Base-by-base conservation (phyloP, 1,140 invertebrate genomes). In the Bombyx mori region DNA sequence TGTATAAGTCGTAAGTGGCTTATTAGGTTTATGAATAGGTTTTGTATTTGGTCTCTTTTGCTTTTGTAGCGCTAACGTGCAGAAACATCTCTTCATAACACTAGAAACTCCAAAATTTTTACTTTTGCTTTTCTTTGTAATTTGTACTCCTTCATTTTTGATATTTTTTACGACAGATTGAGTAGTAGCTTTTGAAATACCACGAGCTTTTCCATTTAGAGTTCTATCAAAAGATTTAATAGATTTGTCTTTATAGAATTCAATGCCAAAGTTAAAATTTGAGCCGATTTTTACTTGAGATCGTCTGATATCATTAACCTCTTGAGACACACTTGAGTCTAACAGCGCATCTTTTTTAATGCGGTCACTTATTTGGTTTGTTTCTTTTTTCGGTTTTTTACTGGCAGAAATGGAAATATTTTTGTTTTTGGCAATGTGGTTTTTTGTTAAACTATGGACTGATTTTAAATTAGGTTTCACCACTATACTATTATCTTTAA, bases 71-170 rank as follows among this genome's bases (percentile, higher is more conserved):
- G 52, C 73, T 42, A 75, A 61, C 56, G 71, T 71, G 55, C 68
- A 77, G 57, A 74, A 73, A 67, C 74, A 75, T 58, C 68, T 54
- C 60, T 71, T 71, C 49, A 71, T 54, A 54, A 18, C 44, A 44
- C 43, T 18, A 54, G n/a, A 7, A 18, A 49, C 22, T 22, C 42
- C 42, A 22, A 54, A 22, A 18, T 44, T 18, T 54, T 18, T 54
- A 22, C 6, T n/a, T 44, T 26, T 54, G 12, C 12, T 6, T 35
- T 51, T 51, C 7, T 51, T 51, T 9, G 3, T 43, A 6, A 44
- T 44, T 54, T 54, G 43, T 22, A 46, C 26, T 18, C 18, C 7
- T 26, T 35, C 42, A 7, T 3, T 22, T 51, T 42, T 26, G 5
- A 26, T 51, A 35, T 51, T n/a, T 51, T 51, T 35, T 8, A 51